Evolutionary conservation across 1,140 invertebrate species (phyloP).

Genomic region (Zaprionus kolodkinae): DNA sequence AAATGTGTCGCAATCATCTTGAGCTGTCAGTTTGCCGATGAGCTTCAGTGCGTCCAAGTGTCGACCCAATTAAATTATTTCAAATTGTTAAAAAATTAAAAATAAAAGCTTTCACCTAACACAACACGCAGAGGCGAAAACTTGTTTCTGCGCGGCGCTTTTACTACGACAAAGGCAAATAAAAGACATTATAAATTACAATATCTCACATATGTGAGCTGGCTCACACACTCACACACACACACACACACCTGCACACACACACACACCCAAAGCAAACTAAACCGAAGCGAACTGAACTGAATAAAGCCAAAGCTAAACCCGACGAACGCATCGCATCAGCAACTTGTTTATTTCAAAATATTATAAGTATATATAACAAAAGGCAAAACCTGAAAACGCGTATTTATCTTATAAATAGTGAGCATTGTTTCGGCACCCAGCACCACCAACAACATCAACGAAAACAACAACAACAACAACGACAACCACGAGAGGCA

Average conservation of each 20-base stretch:
- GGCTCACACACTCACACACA: constrained; percentile 8
- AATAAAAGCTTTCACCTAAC: constrained; percentile 77
- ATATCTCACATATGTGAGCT: constrained; percentile 46
- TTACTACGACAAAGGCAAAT: constrained; percentile 45
- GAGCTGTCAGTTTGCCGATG: constrained; percentile 56
- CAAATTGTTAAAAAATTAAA: constrained; percentile 51
- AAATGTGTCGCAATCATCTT: constrained; percentile 65
- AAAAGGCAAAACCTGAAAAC: constrained; percentile 63
- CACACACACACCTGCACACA: constrained; percentile 9
- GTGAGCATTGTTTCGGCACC: constrained; percentile 78
- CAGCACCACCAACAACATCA: constrained; percentile 35
- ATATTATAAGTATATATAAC: constrained; percentile 68
- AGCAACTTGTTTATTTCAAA: constrained; percentile 83
- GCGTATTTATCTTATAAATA: constrained; percentile 78
- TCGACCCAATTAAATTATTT: constrained; percentile 67
- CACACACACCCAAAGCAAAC: constrained; percentile 10
- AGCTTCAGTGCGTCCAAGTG: constrained; percentile 55
- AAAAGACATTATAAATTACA: constrained; percentile 79
- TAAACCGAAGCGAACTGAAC: constrained; percentile 30
- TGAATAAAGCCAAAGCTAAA: constrained; percentile 43
- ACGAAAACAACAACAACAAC: constrained; percentile 36
- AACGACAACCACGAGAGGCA: constrained; percentile 34
- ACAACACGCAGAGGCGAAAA: constrained; percentile 53
- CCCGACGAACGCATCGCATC: constrained; percentile 62
- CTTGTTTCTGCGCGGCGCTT: constrained; percentile 58